Conservation (phyloP, 2,888 invertebrate species). For the Ennomos fuscantarius region DNA sequence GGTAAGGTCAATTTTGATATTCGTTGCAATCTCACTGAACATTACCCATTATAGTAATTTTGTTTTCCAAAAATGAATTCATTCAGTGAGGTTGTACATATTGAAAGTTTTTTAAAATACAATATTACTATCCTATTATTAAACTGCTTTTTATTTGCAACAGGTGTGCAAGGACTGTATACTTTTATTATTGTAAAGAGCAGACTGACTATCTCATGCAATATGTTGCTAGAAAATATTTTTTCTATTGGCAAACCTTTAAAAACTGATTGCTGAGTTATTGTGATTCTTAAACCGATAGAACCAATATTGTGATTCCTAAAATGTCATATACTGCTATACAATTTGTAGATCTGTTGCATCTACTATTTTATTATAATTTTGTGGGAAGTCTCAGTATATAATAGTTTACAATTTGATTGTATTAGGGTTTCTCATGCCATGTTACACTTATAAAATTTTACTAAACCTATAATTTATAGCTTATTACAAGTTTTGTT, state of each 20-base stretch:
- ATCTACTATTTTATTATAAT: too few relatives aligned
- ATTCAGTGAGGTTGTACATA: conserved; percentile 53
- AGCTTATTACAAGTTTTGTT: conserved; percentile 58
- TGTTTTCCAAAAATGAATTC: neutral
- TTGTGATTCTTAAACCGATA: too few relatives aligned
- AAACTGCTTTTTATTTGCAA: conserved; percentile 9
- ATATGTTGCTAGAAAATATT: too few relatives aligned
- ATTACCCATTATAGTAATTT: neutral
- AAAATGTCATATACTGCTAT: too few relatives aligned
- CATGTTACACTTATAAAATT: neutral
- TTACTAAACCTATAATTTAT: neutral
- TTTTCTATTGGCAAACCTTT: too few relatives aligned
- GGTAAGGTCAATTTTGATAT: conserved; percentile 62
- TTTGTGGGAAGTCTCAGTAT: too few relatives aligned
- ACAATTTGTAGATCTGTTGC: too few relatives aligned
- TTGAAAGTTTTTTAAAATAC: conserved; percentile 1
- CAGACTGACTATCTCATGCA: too few relatives aligned
- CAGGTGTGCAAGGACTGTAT: conserved; percentile 8
- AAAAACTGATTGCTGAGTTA: too few relatives aligned
- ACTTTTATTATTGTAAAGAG: neutral
- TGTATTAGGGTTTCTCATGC: conserved; percentile 12
- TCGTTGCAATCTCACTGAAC: conserved; percentile 61
- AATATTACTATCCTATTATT: neutral
- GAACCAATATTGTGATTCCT: too few relatives aligned
- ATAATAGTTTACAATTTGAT: conserved; percentile 16